These are phyloP conservation scores for Platerodrilus igneus DNA, from an alignment of 2,888 invertebrate genomes.

Conservation along the genomic window DNA sequence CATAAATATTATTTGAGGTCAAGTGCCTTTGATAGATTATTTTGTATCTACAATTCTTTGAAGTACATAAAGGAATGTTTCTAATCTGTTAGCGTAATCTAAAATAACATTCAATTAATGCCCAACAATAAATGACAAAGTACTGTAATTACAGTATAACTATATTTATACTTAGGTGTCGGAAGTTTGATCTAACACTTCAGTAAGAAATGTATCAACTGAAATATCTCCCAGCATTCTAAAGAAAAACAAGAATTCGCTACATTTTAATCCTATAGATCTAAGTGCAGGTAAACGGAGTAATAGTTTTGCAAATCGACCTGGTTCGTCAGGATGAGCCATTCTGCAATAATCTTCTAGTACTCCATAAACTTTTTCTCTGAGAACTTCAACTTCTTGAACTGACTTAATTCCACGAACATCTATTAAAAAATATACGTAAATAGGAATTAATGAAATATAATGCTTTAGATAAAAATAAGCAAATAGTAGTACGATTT, in stretches of 20 bases:
- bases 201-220: conserved; percentile 78
- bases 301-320: conserved; percentile 91
- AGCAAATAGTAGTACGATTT: too few species aligned
- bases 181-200: conserved; percentile 65
- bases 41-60: too few species aligned
- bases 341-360: conserved; percentile 92
- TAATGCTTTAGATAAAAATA: too few species aligned
- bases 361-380: conserved; percentile 94
- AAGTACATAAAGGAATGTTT: too few species aligned
- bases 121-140: too few species aligned
- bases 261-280: conserved; percentile 88
- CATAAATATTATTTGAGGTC: too few species aligned
- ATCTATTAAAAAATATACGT: conserved; percentile 39
- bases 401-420: conserved; percentile 83
- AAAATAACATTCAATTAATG: too few species aligned
- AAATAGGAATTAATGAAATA: too few species aligned
- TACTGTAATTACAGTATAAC: too few species aligned
- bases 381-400: conserved; percentile 75
- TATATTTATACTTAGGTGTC: too few species aligned
- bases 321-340: conserved; percentile 85
- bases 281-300: conserved; percentile 84
- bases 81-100: too few species aligned
- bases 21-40: too few species aligned
- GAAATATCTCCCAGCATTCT: conserved; percentile 83
- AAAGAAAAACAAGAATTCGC: conserved; percentile 93